These are phyloP conservation scores for Teleogryllus occipitalis DNA, from an alignment of 1,140 invertebrate species.

Conservation along the genomic window DNA sequence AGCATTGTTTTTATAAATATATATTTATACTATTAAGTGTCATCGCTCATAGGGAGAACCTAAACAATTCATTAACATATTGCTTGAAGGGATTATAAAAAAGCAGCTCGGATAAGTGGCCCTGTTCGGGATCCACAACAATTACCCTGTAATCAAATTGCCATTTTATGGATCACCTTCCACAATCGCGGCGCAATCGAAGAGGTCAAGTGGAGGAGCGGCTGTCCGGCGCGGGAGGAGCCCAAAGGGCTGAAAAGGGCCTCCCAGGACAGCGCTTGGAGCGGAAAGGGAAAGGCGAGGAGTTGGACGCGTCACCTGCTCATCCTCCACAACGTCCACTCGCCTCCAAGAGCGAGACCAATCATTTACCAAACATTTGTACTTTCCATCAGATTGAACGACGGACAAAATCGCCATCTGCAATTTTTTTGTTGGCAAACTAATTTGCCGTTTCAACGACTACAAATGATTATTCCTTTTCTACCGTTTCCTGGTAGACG, in stretches of 20 bases:
- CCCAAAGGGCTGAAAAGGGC: too few species aligned
- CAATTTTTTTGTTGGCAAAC: constrained; percentile 5
- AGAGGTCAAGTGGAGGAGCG: too few species aligned
- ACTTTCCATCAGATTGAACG: not conserved
- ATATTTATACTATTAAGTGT: constrained; percentile 1
- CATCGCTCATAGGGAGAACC: not conserved
- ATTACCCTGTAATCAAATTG: constrained; percentile 1
- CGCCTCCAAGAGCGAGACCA: not conserved
- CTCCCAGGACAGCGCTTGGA: too few species aligned
- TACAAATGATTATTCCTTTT: not conserved
- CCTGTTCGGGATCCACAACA: not conserved
- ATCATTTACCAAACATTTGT: constrained; percentile 5
- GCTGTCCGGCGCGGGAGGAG: too few species aligned
- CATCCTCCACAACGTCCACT: too few species aligned
- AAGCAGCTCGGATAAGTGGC: not conserved
- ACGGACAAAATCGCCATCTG: not conserved
- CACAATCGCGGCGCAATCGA: not conserved
- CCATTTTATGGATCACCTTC: not conserved
- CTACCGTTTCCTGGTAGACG: not conserved
- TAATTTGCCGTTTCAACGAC: constrained; percentile 4
- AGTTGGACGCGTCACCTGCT: too few species aligned
- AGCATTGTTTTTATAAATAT: constrained; percentile 6
- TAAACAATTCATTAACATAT: not conserved
- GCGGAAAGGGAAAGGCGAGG: too few species aligned
- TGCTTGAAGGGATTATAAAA: not conserved